Percentiles rank a stretch among this genome's conserved stretches.
These are phyloP conservation scores for Rhagoletis pomonella DNA, from an alignment of 1,140 invertebrate species.

Conservation along the genomic window DNA sequence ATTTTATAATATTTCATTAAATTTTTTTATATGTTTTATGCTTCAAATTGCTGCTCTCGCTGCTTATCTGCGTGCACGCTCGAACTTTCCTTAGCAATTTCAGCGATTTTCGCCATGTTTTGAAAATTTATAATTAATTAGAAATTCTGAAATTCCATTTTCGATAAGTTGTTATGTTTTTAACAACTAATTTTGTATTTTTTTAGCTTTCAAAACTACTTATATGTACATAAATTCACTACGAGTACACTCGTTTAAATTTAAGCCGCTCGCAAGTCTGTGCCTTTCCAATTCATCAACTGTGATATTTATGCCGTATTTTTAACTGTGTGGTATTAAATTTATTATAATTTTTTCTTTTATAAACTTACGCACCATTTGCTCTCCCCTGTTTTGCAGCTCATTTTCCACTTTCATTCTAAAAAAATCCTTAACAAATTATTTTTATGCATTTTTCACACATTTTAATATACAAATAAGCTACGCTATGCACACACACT, in stretches of 20 bases:
- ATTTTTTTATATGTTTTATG: neutral
- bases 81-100: neutral
- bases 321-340: neutral
- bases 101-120: neutral
- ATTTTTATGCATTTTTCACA: neutral
- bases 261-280: neutral
- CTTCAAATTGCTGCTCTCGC: neutral
- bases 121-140: conserved; percentile 1
- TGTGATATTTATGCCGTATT: neutral
- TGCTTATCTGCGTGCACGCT: neutral
- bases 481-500: neutral
- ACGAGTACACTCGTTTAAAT: neutral
- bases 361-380: neutral
- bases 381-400: neutral
- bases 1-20: neutral
- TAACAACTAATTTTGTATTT: neutral
- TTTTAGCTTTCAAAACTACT: neutral
- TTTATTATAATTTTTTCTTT: neutral
- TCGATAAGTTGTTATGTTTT: neutral
- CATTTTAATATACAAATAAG: conserved; percentile 11
- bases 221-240: neutral
- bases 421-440: neutral
- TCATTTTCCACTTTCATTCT: neutral
- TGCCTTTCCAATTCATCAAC: neutral
- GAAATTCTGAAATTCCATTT: neutral